These are phyloP conservation scores for Drosophila kohkoa DNA, from an alignment of 1,140 invertebrate genomes.

Conservation along the genomic window DNA sequence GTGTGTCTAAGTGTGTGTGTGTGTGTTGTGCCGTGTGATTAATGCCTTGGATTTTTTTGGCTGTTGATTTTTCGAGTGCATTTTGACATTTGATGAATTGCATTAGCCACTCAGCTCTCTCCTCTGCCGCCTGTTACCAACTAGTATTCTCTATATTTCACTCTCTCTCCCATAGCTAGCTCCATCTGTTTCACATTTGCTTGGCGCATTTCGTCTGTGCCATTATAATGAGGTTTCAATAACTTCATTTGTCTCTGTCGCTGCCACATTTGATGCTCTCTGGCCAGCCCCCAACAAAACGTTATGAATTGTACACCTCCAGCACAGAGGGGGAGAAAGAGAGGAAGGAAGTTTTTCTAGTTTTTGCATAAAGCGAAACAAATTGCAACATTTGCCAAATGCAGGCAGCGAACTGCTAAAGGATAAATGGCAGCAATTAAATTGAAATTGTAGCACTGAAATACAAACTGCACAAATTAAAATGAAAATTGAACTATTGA, in stretches of 20 bases:
- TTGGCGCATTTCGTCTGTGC: slow-evolving; percentile 44
- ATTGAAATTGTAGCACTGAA: slow-evolving; percentile 2
- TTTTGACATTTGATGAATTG: slow-evolving; percentile 82
- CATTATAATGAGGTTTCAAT: slow-evolving; percentile 81
- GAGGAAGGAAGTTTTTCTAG: slow-evolving; percentile 16
- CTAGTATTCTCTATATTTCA: slow-evolving; percentile 32
- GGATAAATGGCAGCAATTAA: slow-evolving; percentile 14
- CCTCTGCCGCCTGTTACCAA: background rate
- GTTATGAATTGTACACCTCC: slow-evolving; percentile 5
- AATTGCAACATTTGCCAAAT: slow-evolving; percentile 39
- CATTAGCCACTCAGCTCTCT: slow-evolving; percentile 40
- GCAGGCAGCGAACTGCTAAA: slow-evolving; percentile 1
- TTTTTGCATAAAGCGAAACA: slow-evolving; percentile 30
- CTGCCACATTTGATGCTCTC: slow-evolving; percentile 50
- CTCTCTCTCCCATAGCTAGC: slow-evolving; percentile 2
- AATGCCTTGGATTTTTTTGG: slow-evolving; percentile 68
- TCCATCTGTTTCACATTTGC: slow-evolving; percentile 50
- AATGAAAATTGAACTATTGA: background rate
- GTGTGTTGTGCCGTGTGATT: slow-evolving; percentile 65
- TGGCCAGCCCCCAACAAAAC: slow-evolving; percentile 25
- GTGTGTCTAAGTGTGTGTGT: background rate
- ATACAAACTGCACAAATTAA: background rate
- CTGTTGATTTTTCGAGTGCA: slow-evolving; percentile 78
- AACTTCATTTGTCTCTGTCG: slow-evolving; percentile 81
- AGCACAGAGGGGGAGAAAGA: background rate